Conservation (phyloP, 2,797 vertebrate genomes). For the Buphagus erythrorhynchus region DNA sequence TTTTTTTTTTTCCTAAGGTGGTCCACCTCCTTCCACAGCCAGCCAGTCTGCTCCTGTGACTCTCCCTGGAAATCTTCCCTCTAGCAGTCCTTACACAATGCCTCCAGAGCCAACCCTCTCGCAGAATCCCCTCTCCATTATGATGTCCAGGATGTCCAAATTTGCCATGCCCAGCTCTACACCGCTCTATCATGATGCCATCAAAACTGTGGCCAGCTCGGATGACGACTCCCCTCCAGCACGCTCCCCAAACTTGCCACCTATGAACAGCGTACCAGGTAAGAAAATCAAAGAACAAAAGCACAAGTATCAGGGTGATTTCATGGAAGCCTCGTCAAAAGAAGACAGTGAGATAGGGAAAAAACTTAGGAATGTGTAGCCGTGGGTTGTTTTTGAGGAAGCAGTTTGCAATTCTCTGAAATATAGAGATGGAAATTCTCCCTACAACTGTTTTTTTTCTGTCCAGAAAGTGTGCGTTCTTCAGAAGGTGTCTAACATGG, state of each 20-base stretch:
- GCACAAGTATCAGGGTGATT: background rate
- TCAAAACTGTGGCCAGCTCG: constrained; percentile 99
- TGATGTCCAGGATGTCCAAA: constrained; percentile 99
- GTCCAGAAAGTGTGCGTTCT: background rate
- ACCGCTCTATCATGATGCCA: constrained; percentile 98
- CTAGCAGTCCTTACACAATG: constrained; percentile 94
- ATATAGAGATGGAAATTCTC: background rate
- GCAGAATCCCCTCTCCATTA: constrained; percentile 98
- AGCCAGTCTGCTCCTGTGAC: constrained; percentile 90
- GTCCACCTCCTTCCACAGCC: constrained; percentile 89
- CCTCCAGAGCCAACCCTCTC: constrained; percentile 97
- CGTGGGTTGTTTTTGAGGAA: background rate
- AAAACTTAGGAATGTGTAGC: background rate
- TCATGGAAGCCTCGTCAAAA: background rate
- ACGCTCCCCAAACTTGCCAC: constrained; percentile 95
- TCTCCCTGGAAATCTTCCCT: constrained; percentile 91
- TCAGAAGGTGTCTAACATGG: background rate
- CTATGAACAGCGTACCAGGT: constrained; percentile 94
- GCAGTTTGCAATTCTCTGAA: background rate
- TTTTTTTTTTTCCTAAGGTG: constrained; percentile 76
- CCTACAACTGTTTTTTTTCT: background rate
- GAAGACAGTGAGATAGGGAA: background rate
- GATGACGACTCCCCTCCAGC: constrained; percentile 98
- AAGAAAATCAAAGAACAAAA: background rate
- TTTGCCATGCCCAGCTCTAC: constrained; percentile 99